Percentiles rank a stretch among this genome's conserved stretches.
These are phyloP conservation scores for Epinotia nisella DNA, from an alignment of 2,888 invertebrate species.

Conservation along the genomic window DNA sequence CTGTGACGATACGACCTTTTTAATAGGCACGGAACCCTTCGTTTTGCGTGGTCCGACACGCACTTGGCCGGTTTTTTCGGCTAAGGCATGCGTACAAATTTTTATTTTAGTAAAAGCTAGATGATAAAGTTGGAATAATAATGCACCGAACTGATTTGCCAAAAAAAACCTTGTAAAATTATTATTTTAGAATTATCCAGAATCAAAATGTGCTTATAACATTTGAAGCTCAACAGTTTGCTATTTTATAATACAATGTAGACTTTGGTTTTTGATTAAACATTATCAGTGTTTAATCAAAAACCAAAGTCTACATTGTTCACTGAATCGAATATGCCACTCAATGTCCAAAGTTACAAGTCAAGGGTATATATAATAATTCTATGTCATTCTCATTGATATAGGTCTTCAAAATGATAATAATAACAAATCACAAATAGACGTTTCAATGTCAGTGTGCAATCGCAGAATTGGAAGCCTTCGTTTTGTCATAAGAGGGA, in stretches of 20 bases:
- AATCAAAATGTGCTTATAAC: too few relatives aligned
- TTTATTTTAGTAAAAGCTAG: too few relatives aligned
- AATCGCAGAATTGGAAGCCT: constrained; percentile 53
- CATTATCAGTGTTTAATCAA: not conserved
- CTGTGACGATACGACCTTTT: too few relatives aligned
- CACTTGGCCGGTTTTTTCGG: too few relatives aligned
- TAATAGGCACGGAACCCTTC: too few relatives aligned
- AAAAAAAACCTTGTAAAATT: too few relatives aligned
- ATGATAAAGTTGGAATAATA: too few relatives aligned
- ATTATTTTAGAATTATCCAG: too few relatives aligned
- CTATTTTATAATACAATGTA: not conserved
- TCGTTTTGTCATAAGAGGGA: constrained; percentile 65
- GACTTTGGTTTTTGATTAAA: not conserved
- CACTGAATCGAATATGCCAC: constrained; percentile 13
- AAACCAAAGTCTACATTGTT: not conserved
- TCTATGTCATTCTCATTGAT: constrained; percentile 9
- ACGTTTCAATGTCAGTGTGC: constrained; percentile 62
- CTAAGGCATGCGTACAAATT: not conserved
- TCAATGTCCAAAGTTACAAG: constrained; percentile 4
- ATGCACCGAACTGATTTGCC: too few relatives aligned
- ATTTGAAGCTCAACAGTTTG: too few relatives aligned
- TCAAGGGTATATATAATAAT: constrained; percentile 3
- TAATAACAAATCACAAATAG: constrained; percentile 33
- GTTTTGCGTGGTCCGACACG: too few relatives aligned
- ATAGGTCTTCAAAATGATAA: constrained; percentile 8